phyloP scores from a whole-genome alignment of 2,888 invertebrate species.

The Lapara coniferarum region DNA sequence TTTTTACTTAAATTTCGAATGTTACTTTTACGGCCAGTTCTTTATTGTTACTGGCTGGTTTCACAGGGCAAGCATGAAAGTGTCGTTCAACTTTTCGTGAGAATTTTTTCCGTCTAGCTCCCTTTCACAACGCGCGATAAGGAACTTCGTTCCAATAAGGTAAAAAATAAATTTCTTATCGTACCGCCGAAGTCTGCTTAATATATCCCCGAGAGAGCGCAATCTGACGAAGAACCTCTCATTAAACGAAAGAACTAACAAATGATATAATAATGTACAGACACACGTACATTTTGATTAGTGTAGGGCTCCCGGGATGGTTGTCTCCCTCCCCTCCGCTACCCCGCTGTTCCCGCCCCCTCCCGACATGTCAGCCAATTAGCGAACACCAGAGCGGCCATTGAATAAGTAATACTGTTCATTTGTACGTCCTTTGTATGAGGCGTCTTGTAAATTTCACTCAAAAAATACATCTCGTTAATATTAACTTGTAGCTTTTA shows the following conservation, averaged over 20 bases:
- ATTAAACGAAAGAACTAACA: background rate
- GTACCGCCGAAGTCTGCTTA: background rate
- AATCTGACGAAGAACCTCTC: background rate
- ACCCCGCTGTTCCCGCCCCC: background rate
- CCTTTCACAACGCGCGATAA: no score
- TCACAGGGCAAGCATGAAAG: no score
- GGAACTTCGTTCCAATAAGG: no score
- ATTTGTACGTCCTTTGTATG: slow-evolving; percentile 32
- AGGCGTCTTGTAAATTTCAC: slow-evolving; percentile 20
- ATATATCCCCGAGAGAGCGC: background rate
- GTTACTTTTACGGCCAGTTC: no score
- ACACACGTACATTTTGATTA: slow-evolving; percentile 17
- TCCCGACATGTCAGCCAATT: slow-evolving; percentile 35
- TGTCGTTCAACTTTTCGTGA: no score
- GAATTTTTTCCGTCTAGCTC: no score
- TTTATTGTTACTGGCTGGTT: no score
- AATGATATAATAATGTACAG: slow-evolving; percentile 11
- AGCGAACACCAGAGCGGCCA: slow-evolving; percentile 34
- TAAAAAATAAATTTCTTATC: no score
- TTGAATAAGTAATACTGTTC: slow-evolving; percentile 37
- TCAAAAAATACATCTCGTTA: slow-evolving; percentile 1
- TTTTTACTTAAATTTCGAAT: no score
- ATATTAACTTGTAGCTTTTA: background rate
- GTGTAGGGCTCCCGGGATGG: slow-evolving; percentile 5
- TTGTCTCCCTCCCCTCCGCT: background rate